Percentiles rank a stretch among this genome's conserved stretches.
Evolutionary conservation across 2,888 invertebrate genomes (phyloP).

Genomic region (Notodonta dromedarius): DNA sequence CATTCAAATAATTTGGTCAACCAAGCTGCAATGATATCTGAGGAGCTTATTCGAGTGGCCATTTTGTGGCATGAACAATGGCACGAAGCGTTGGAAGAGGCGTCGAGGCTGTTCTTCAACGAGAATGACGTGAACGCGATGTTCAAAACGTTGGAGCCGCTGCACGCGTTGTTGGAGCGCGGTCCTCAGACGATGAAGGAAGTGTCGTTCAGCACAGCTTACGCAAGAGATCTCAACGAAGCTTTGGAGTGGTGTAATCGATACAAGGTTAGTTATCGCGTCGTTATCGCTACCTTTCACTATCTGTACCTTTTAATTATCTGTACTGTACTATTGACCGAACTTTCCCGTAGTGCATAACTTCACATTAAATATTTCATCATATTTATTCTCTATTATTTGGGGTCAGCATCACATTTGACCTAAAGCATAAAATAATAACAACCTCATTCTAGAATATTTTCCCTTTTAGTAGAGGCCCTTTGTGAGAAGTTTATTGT

Average conservation of each 20-base stretch:
- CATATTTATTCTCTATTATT: too few relatives aligned
- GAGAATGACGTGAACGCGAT: conserved; percentile 98
- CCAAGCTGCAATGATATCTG: conserved; percentile 98
- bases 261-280: conserved; percentile 84
- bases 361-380: too few relatives aligned
- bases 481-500: too few relatives aligned
- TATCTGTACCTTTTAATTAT: background rate
- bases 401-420: too few relatives aligned
- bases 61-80: conserved; percentile 99
- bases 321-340: too few relatives aligned
- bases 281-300: background rate
- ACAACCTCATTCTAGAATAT: too few relatives aligned
- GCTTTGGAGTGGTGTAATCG: conserved; percentile 98
- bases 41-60: conserved; percentile 98
- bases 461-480: too few relatives aligned
- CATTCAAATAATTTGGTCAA: conserved; percentile 96
- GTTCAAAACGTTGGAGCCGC: conserved; percentile 97
- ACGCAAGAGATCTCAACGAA: conserved; percentile 96
- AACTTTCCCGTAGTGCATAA: too few relatives aligned
- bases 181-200: conserved; percentile 98
- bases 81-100: conserved; percentile 99
- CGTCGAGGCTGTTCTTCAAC: conserved; percentile 96
- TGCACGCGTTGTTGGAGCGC: conserved; percentile 96
- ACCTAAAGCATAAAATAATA: too few relatives aligned
- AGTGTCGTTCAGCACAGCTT: conserved; percentile 98